A percentile compares a stretch with the other conserved stretches of the same genome.
phyloP scores from a whole-genome alignment of 2,888 invertebrate genomes.

The Lasioglossum zephyrum region DNA sequence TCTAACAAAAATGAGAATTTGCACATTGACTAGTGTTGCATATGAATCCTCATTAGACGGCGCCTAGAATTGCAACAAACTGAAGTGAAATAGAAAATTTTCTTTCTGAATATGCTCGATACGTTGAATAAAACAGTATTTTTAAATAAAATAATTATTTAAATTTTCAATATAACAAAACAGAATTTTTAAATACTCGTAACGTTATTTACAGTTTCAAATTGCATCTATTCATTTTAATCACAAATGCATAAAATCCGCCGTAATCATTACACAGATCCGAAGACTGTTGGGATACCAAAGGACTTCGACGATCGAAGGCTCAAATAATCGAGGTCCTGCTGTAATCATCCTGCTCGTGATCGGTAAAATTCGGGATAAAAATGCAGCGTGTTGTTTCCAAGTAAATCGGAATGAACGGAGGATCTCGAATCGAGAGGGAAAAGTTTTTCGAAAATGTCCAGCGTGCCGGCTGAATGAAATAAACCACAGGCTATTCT shows the following conservation, averaged over 20 bases:
- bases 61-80: too few species aligned
- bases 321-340: not conserved
- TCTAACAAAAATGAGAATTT: too few species aligned
- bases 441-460: slow-evolving; percentile 4
- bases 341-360: not conserved
- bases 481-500: slow-evolving; percentile 39
- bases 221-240: too few species aligned
- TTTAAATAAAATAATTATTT: too few species aligned
- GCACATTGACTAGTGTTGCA: not conserved
- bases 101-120: too few species aligned
- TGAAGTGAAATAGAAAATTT: too few species aligned
- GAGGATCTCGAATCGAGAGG: not conserved
- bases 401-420: not conserved
- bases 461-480: slow-evolving; percentile 6
- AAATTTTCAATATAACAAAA: too few species aligned
- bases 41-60: not conserved
- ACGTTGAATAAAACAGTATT: too few species aligned
- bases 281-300: not conserved
- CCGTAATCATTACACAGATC: too few species aligned
- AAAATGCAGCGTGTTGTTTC: not conserved
- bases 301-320: not conserved
- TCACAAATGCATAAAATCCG: too few species aligned
- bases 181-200: too few species aligned
- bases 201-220: too few species aligned
- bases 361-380: not conserved